Evolutionary conservation across 2,113 vertebrate species (phyloP).

Genomic region (Pomatostomus ruficeps): DNA sequence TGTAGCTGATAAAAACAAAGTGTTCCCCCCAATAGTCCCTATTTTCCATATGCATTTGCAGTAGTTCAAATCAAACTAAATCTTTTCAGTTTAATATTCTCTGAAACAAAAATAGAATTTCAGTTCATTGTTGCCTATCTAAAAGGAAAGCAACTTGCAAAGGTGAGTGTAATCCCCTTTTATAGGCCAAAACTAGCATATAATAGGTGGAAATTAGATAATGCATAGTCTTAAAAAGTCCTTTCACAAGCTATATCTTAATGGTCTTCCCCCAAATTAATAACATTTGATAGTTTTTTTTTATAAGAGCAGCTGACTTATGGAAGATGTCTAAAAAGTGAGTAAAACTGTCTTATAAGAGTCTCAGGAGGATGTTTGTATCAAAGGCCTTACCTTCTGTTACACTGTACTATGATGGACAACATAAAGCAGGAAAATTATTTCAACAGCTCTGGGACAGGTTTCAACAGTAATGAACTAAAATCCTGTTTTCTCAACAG

Average conservation of each 20-base stretch:
- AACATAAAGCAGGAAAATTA: not conserved
- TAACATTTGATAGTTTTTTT: not conserved
- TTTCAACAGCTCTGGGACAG: not conserved
- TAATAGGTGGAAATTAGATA: conserved; percentile 38
- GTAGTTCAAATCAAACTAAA: conserved; percentile 64
- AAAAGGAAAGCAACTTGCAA: conserved; percentile 51
- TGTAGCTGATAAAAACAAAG: conserved; percentile 57
- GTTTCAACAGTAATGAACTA: not conserved
- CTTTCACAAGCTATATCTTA: not conserved
- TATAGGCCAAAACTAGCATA: conserved; percentile 5
- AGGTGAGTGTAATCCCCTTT: not conserved
- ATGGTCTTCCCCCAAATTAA: not conserved
- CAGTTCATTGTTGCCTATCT: conserved; percentile 25
- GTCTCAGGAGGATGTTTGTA: not conserved
- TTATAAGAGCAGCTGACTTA: not conserved
- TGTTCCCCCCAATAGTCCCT: conserved; percentile 31
- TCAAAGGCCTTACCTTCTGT: not conserved
- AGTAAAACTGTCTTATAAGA: not conserved
- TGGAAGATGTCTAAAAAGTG: not conserved
- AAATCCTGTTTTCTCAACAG: not conserved
- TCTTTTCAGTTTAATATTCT: conserved; percentile 42
- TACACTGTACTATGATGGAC: not conserved
- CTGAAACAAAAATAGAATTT: conserved; percentile 60
- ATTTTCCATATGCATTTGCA: conserved; percentile 45
- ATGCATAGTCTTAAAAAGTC: conserved; percentile 51